phyloP scores from a whole-genome alignment of 2,888 invertebrate species.

The Hydrotaea cyrtoneurina region DNA sequence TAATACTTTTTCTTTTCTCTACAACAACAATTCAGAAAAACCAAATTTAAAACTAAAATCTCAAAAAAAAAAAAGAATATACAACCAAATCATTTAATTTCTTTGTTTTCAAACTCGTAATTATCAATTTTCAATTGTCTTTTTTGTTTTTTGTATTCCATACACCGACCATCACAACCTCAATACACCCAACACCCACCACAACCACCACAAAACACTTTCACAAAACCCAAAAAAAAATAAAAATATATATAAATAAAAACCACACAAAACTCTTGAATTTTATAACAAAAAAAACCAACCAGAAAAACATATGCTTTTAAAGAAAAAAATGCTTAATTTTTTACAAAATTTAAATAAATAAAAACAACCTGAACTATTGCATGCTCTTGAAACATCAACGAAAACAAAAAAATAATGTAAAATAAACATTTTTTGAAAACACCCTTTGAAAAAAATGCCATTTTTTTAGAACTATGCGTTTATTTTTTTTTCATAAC shows the following conservation, averaged over 20 bases:
- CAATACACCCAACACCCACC: slow-evolving; percentile 10
- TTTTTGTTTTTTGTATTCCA: slow-evolving; percentile 25
- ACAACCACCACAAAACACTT: slow-evolving; percentile 7
- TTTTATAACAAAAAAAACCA: slow-evolving; percentile 58
- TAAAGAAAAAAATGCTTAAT: slow-evolving; percentile 46
- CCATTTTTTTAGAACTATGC: slow-evolving; percentile 22
- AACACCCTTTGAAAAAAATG: slow-evolving; percentile 25
- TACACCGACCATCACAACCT: slow-evolving; percentile 18
- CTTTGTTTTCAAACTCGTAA: not conserved
- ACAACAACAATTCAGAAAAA: slow-evolving; percentile 27
- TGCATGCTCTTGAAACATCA: slow-evolving; percentile 28
- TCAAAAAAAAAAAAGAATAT: slow-evolving; percentile 31
- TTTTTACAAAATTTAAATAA: slow-evolving; percentile 42
- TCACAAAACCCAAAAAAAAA: slow-evolving; percentile 35
- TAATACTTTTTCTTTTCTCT: slow-evolving; percentile 82
- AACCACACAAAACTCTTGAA: slow-evolving; percentile 50
- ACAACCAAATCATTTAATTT: slow-evolving; percentile 37
- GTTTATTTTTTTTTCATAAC: not conserved
- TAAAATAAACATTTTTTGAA: slow-evolving; percentile 32
- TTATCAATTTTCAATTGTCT: not conserved
- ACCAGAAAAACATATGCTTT: slow-evolving; percentile 38
- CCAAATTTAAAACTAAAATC: not conserved
- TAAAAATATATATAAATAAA: slow-evolving; percentile 47
- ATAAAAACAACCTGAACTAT: slow-evolving; percentile 36
- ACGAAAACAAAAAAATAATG: slow-evolving; percentile 22